These are phyloP conservation scores for Melinopterus prodromus DNA, from an alignment of 2,888 invertebrate genomes.

Conservation along the genomic window DNA sequence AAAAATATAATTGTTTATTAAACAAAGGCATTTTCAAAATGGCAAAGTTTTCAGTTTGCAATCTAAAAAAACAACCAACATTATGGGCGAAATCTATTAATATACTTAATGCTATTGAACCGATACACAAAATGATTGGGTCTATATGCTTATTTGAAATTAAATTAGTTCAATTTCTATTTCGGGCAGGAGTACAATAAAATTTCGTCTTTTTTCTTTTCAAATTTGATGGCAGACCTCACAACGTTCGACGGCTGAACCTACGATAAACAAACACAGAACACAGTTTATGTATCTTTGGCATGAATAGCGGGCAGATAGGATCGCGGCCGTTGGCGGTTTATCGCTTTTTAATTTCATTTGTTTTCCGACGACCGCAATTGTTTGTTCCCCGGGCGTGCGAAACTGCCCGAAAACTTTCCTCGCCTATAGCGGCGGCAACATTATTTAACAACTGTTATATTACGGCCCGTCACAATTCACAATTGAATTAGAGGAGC, in stretches of 20 bases:
- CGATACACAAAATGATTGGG: no score
- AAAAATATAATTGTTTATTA: no score
- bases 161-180: not conserved
- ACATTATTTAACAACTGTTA: not conserved
- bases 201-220: not conserved
- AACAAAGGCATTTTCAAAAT: no score
- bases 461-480: not conserved
- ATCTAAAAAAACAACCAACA: no score
- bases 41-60: no score
- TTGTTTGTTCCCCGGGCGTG: not conserved
- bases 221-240: not conserved
- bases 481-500: conserved; percentile 4
- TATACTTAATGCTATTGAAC: no score
- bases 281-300: not conserved
- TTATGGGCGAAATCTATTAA: no score
- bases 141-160: not conserved
- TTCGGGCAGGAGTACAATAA: not conserved
- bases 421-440: not conserved
- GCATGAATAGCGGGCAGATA: not conserved
- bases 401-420: not conserved
- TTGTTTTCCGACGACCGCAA: not conserved
- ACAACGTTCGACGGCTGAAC: not conserved
- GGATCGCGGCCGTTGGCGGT: not conserved
- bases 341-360: conserved; percentile 4
- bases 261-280: not conserved